Conservation (phyloP, 2,113 vertebrate genomes). For the Oncorhynchus clarkii region DNA sequence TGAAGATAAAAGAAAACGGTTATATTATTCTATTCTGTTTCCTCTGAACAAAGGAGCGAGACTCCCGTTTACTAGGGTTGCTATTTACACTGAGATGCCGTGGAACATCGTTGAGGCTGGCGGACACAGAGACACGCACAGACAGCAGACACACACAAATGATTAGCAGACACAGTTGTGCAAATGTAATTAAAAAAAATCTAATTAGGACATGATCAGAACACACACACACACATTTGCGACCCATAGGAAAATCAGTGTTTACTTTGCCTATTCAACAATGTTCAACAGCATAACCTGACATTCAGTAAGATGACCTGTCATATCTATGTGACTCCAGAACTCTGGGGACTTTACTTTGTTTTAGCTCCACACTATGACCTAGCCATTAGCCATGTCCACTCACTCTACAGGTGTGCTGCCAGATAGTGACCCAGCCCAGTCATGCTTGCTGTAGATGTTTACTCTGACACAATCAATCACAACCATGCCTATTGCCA, state of each 20-base stretch:
- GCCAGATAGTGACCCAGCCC: constrained; percentile 42
- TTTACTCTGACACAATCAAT: constrained; percentile 4
- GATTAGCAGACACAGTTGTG: background rate
- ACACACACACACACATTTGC: background rate
- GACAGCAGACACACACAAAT: background rate
- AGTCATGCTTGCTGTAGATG: constrained; percentile 48
- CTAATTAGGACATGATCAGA: too few relatives aligned
- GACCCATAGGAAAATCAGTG: constrained; percentile 48
- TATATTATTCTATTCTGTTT: constrained; percentile 71
- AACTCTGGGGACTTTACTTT: constrained; percentile 82
- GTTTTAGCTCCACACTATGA: constrained; percentile 89
- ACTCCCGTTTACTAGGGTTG: constrained; percentile 76
- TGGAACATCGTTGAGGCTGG: constrained; percentile 59
- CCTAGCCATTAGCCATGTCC: constrained; percentile 68
- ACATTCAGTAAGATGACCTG: constrained; percentile 56
- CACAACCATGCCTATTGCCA: background rate
- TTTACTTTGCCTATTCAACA: constrained; percentile 54
- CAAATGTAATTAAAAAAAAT: background rate
- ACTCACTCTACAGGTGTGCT: constrained; percentile 61
- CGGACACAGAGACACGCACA: background rate
- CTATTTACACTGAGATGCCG: constrained; percentile 50
- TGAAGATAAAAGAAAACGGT: constrained; percentile 61
- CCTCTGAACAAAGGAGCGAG: constrained; percentile 81
- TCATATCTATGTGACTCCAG: constrained; percentile 70
- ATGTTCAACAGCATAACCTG: constrained; percentile 65